These are phyloP conservation scores for Samia ricini DNA, from an alignment of 1,140 invertebrate genomes.

Conservation along the genomic window DNA sequence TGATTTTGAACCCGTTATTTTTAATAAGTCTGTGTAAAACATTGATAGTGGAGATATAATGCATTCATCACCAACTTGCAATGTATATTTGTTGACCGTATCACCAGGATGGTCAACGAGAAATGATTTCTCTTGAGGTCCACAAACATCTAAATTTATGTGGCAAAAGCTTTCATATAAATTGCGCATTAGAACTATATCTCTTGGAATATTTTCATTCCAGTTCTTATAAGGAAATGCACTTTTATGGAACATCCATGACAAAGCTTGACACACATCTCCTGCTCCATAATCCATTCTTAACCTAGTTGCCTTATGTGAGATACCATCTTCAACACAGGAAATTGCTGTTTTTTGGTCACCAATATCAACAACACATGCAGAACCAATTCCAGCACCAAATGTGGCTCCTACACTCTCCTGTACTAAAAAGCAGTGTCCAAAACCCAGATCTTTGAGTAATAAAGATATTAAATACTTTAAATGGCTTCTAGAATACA, in stretches of 20 bases:
- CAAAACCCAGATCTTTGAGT: constrained; percentile 91
- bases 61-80: constrained; percentile 94
- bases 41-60: constrained; percentile 93
- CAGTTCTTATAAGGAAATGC: constrained; percentile 93
- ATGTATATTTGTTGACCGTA: constrained; percentile 85
- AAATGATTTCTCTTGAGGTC: constrained; percentile 89
- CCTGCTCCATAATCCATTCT: constrained; percentile 92
- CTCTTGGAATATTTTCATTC: constrained; percentile 83
- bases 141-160: constrained; percentile 92
- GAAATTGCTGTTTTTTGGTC: constrained; percentile 97
- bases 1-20: constrained; percentile 86
- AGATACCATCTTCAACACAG: constrained; percentile 97
- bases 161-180: constrained; percentile 95
- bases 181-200: constrained; percentile 87
- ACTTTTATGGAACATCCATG: constrained; percentile 91
- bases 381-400: constrained; percentile 93
- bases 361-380: constrained; percentile 96
- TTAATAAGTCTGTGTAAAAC: constrained; percentile 93
- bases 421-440: constrained; percentile 92
- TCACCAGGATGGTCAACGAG: constrained; percentile 85
- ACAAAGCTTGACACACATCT: constrained; percentile 92
- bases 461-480: constrained; percentile 91
- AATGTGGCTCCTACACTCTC: constrained; percentile 94
- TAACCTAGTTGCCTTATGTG: constrained; percentile 91
- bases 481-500: constrained; percentile 92